These are phyloP conservation scores for Chromoteleia sp. DNA, from an alignment of 2,888 invertebrate species.

Conservation along the genomic window DNA sequence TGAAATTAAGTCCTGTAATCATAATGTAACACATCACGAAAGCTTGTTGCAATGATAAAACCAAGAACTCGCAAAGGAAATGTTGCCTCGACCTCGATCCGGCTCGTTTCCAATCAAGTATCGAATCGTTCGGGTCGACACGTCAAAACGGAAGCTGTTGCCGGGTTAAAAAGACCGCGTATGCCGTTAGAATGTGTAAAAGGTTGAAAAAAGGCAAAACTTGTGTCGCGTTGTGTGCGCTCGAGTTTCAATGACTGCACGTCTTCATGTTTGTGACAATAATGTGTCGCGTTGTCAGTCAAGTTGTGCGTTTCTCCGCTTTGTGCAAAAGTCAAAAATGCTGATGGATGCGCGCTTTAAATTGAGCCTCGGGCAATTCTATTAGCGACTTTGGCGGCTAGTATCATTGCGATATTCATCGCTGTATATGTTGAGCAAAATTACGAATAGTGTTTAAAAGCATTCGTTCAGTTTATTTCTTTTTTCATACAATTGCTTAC, in stretches of 20 bases:
- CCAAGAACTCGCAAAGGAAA: constrained; percentile 30
- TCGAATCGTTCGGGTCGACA: constrained; percentile 29
- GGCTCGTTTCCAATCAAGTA: constrained; percentile 30
- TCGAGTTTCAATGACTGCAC: constrained; percentile 34
- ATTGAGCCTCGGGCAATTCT: constrained; percentile 51
- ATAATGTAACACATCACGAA: too few species aligned
- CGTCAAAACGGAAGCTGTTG: constrained; percentile 32
- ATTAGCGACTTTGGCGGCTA: constrained; percentile 57
- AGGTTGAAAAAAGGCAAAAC: constrained; percentile 15
- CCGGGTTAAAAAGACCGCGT: constrained; percentile 21
- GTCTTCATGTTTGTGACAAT: constrained; percentile 53
- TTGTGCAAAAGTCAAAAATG: constrained; percentile 43
- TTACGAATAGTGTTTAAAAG: constrained; percentile 22
- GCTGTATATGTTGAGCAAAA: neutral
- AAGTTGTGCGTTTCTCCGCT: constrained; percentile 42
- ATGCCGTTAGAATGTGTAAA: constrained; percentile 25
- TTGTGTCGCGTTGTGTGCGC: constrained; percentile 25
- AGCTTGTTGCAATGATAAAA: neutral
- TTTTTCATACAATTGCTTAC: neutral
- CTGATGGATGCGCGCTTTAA: constrained; percentile 58
- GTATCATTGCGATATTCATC: constrained; percentile 15
- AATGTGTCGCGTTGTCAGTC: constrained; percentile 56
- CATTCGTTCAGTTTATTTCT: neutral
- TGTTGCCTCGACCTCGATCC: constrained; percentile 7
- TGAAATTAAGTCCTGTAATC: too few species aligned